These are phyloP conservation scores for Aricia artaxerxes DNA, from an alignment of 2,888 invertebrate genomes.

Conservation along the genomic window DNA sequence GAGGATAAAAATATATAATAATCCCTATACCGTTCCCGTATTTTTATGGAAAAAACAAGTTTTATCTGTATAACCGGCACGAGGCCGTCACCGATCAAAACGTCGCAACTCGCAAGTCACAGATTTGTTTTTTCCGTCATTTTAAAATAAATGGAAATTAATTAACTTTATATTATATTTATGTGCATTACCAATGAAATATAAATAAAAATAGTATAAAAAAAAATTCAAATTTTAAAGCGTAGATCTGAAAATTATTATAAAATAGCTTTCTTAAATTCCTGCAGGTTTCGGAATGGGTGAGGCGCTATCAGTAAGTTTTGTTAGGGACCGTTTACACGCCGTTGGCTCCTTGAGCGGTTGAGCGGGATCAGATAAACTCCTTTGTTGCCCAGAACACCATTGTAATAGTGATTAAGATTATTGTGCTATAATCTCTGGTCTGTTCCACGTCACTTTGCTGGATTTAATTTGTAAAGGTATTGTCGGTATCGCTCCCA, in stretches of 20 bases:
- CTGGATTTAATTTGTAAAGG: conserved; percentile 15
- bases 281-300: not conserved
- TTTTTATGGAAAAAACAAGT: too few species aligned
- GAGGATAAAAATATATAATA: too few species aligned
- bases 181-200: too few species aligned
- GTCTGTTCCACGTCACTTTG: conserved; percentile 10
- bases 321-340: not conserved
- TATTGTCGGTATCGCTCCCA: not conserved
- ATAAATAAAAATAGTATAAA: too few species aligned
- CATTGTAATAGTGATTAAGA: conserved; percentile 5
- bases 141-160: too few species aligned
- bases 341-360: conserved; percentile 2
- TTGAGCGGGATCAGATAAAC: not conserved
- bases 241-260: not conserved
- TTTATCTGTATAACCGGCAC: not conserved
- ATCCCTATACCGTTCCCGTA: too few species aligned
- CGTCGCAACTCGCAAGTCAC: not conserved
- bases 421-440: conserved; percentile 21
- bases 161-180: too few species aligned
- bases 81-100: not conserved
- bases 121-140: not conserved
- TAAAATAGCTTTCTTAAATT: not conserved
- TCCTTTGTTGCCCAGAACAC: conserved; percentile 2
- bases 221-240: too few species aligned
- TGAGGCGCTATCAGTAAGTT: not conserved